Base-by-base conservation (phyloP, 2,888 invertebrate genomes). In the Brachyptera putata region DNA sequence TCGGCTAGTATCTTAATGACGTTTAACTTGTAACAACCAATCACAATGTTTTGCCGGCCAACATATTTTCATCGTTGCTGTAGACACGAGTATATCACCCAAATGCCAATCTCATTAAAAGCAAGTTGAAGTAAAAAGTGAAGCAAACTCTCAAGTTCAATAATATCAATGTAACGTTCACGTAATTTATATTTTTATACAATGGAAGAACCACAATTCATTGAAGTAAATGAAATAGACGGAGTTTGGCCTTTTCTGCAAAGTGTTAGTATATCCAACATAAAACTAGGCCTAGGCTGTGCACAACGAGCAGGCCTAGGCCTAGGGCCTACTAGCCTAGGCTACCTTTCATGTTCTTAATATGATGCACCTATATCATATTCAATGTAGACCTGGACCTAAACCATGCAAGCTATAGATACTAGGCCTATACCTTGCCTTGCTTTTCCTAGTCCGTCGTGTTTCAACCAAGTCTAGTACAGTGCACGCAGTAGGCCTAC, bases 161-260 rank as follows among this genome's bases (percentile, higher is more conserved):
- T 3, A 41, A 2, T 41, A 41, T 41, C 41, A 18, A 41, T 41
- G 41, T 41, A 41, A 41, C 7, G 21, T 21, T 11, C 41, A 2
- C 18, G 14, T 2, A 41, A 7, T 7, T 18, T 41, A 18, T 18
- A 18, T 21, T 4, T 36, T 11, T 65, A 61, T 63, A n/a, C n/a
- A 58, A 75, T 77, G 76, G 72, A 82, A 75, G 84, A 85, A 72
- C 82, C 81, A 25, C 76, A 80, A 68, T 81, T 84, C 71, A 80
- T 84, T 58, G 84, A 84, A 77, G 82, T 84, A 18, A 85, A 86
- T 73, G 84, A 87, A 77, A 85, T 90, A 69, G 86, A 86, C 62
- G 87, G 87, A 69, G 84, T 89, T 71, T 81, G 88, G 76, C 81
- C 87, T n/a, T 90, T 87, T 75, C 75, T 91, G 58, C 80, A 84